Conservation (phyloP, 2,113 vertebrate genomes). For the Dromaius novaehollandiae region DNA sequence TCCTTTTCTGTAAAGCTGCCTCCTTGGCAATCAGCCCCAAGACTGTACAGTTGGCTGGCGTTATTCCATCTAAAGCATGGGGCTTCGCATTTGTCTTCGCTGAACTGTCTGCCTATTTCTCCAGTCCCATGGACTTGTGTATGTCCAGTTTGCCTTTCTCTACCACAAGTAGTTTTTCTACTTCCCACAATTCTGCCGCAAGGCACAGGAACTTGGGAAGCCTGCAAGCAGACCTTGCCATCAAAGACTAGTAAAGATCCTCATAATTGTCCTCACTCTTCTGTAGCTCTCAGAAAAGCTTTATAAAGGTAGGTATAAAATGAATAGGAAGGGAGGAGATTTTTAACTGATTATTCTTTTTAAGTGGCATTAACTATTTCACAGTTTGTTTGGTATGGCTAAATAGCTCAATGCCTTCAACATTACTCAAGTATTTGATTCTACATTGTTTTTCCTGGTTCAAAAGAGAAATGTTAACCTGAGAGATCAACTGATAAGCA, state of each 20-base stretch:
- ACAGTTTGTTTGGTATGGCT: not conserved
- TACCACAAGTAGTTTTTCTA: not conserved
- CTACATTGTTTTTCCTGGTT: not conserved
- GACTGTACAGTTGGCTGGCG: no score
- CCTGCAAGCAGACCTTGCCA: not conserved
- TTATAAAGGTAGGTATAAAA: not conserved
- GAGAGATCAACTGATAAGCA: not conserved
- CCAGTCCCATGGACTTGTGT: not conserved
- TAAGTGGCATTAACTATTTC: not conserved
- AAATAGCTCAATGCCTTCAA: not conserved
- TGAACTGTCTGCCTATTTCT: not conserved
- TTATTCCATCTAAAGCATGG: no score
- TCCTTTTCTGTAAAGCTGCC: no score
- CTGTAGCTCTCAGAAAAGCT: not conserved
- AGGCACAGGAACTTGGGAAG: not conserved
- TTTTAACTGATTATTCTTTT: not conserved
- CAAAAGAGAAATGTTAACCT: not conserved
- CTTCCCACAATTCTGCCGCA: not conserved
- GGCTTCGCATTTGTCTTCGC: no score
- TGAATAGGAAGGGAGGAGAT: not conserved
- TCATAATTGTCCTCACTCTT: not conserved
- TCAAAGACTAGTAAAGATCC: not conserved
- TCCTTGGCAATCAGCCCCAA: no score
- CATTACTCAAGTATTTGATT: not conserved
- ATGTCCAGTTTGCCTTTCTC: not conserved